Evolutionary conservation across 2,113 vertebrate species (phyloP).

Genomic region (Ammospiza nelsoni): DNA sequence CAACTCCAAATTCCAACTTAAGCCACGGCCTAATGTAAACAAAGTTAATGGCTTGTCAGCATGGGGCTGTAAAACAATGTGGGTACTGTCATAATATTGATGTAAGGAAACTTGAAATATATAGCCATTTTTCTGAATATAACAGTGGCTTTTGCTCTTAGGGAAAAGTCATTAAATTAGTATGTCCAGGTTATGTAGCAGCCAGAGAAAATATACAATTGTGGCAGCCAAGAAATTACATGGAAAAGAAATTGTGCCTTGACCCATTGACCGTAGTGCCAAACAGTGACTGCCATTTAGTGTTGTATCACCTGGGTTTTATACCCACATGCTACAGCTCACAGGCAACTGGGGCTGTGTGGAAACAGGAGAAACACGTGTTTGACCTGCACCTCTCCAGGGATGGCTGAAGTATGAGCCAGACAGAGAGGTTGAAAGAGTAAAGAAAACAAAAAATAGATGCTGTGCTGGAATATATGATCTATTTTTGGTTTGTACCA

Average conservation of each 20-base stretch:
- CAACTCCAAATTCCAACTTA: slow-evolving; percentile 57
- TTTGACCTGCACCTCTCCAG: background rate
- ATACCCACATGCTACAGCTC: background rate
- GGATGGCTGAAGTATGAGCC: background rate
- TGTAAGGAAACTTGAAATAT: slow-evolving; percentile 60
- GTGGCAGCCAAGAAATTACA: slow-evolving; percentile 15
- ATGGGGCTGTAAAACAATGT: slow-evolving; percentile 63
- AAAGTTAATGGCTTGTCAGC: slow-evolving; percentile 67
- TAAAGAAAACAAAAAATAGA: background rate
- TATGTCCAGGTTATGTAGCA: slow-evolving; percentile 52
- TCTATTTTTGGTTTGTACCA: background rate
- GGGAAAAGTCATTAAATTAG: slow-evolving; percentile 59
- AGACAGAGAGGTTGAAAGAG: background rate
- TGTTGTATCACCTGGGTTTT: slow-evolving; percentile 14
- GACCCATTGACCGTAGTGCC: background rate
- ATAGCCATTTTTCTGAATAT: slow-evolving; percentile 52
- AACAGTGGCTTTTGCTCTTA: slow-evolving; percentile 54
- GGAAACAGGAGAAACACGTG: background rate
- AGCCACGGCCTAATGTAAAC: slow-evolving; percentile 48
- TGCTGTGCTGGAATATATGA: background rate
- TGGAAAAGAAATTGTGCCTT: slow-evolving; percentile 34
- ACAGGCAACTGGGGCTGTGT: background rate
- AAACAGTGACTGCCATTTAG: slow-evolving; percentile 7
- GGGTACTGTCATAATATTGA: slow-evolving; percentile 69
- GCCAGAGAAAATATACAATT: slow-evolving; percentile 62